Base-by-base conservation (phyloP, 2,797 vertebrate genomes). In the Falco berigora region DNA sequence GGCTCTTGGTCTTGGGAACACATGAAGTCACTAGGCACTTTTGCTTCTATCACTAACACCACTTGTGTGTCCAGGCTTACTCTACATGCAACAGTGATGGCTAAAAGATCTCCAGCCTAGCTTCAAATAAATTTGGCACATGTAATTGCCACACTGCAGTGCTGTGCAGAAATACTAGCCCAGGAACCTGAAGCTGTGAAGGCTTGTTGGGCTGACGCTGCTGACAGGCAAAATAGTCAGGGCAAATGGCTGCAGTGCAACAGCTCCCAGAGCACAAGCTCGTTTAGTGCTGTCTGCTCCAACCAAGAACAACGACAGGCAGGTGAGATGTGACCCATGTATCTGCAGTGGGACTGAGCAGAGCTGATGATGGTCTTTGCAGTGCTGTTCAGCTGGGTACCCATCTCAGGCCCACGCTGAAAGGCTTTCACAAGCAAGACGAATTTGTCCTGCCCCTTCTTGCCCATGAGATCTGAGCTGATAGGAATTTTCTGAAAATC, bases 281-380 rank as follows among this genome's bases (percentile, higher is more conserved):
- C 0, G 0, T 46, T 68, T 12, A 32, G 36, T 61, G 28, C 56
- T 7, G 14, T 30, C 44, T 47, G 40, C n/a, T 52, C 24, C 0
- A 2, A 68, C 24, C 0, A 2, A 68, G 66, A 47, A 25, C 0
- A 2, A 30, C 0, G 0, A 28, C 16, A 49, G 23, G 24, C 20
- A n/a, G 32, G 12, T 47, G 22, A 36, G 11, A 53, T 58, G 28
- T 58, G 10, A 8, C 64, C 27, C 6, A 3, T 3, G 3, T 9
- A 38, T 40, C 47, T 74, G 28, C 62, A 47, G 34, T 0, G 1
- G 12, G 34, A 9, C 47, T 64, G 61, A 71, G 38, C 24, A 61
- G 62, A 72, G 32, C 25, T 93, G 24, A 8, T 5, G 13, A 40
- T 2, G 14, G 9, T n/a, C 76, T 74, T 49, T 17, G 46, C 15